Conservation (phyloP, 2,113 vertebrate genomes). For the Orycteropus afer region DNA sequence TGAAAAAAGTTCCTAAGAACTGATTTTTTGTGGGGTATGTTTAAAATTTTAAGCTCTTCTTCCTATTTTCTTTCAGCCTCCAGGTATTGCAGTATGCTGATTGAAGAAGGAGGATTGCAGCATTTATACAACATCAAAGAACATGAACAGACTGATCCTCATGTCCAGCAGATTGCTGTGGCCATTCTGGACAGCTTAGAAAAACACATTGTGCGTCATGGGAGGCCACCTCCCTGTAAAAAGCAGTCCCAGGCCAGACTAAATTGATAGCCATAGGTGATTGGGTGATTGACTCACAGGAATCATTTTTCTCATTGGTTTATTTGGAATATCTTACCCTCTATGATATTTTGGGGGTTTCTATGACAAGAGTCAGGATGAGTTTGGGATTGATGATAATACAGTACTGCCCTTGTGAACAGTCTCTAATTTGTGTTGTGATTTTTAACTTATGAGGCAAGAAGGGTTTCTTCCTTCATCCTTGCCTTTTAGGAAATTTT, state of each 20-base stretch:
- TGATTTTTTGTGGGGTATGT: not conserved
- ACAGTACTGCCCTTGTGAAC: slow-evolving; percentile 79
- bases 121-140: slow-evolving; percentile 93
- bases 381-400: slow-evolving; percentile 74
- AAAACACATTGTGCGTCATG: slow-evolving; percentile 92
- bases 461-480: slow-evolving; percentile 76
- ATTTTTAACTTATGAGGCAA: slow-evolving; percentile 80
- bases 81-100: slow-evolving; percentile 98
- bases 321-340: slow-evolving; percentile 80
- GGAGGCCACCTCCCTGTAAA: slow-evolving; percentile 86
- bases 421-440: slow-evolving; percentile 78
- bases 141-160: slow-evolving; percentile 92
- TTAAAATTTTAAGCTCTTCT: slow-evolving; percentile 22
- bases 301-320: slow-evolving; percentile 81
- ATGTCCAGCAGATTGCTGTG: slow-evolving; percentile 92
- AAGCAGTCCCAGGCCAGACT: slow-evolving; percentile 85
- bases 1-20: not conserved
- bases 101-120: slow-evolving; percentile 96
- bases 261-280: slow-evolving; percentile 84
- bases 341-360: slow-evolving; percentile 72
- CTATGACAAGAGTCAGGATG: slow-evolving; percentile 57
- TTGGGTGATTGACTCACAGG: slow-evolving; percentile 75
- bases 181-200: slow-evolving; percentile 97
- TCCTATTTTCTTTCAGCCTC: slow-evolving; percentile 87
- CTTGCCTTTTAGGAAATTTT: slow-evolving; percentile 81